Base-by-base conservation (phyloP, 2,113 vertebrate species). In the Microtus oregoni region DNA sequence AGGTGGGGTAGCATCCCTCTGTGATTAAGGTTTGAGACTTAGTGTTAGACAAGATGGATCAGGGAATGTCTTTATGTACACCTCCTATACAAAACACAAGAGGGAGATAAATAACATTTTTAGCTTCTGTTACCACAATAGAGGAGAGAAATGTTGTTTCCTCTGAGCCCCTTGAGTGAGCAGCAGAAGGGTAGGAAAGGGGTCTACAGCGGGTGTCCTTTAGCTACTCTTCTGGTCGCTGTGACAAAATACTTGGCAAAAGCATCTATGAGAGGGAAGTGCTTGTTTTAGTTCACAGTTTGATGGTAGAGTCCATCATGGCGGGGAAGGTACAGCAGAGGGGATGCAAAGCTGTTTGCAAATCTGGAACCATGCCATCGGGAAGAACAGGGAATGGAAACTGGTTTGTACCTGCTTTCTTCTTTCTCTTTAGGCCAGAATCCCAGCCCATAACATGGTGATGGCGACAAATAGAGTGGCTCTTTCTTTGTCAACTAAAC, bases 331-430 rank as follows among this genome's bases (percentile, higher is more conserved):
- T 52, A 15, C 28, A 44, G 26, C 44, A 77, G 26, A 68, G 13
- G 5, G 65, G 10, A 67, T 0, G 0, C 1, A 30, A 30, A 68
- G 12, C 30, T 68, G 13, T 32, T 6, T 32, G 13, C 2, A 13
- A 32, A 28, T 68, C 28, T 30, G 30, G 5, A 26, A 15, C 7
- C 19, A 30, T n/a, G 68, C 68, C 32, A 7, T 50, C 28, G 17
- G 6, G 24, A 78, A 78, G 44, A 26, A 78, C 35, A 24, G 70
- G 20, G 26, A 14, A 78, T 50, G 44, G 44, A 14, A 50, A 14
- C 30, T 32, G 67, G 12, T 13, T 32, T 28, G 30, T 32, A 28
- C 12, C 30, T 68, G 12, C 65, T 15, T 68, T 68, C 67, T 68
- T 68, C 67, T 32, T 68, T 68, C 67, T 32, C 32, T 12, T 6